These are phyloP conservation scores for Rhea pennata DNA, from an alignment of 2,113 vertebrate genomes.

Conservation along the genomic window DNA sequence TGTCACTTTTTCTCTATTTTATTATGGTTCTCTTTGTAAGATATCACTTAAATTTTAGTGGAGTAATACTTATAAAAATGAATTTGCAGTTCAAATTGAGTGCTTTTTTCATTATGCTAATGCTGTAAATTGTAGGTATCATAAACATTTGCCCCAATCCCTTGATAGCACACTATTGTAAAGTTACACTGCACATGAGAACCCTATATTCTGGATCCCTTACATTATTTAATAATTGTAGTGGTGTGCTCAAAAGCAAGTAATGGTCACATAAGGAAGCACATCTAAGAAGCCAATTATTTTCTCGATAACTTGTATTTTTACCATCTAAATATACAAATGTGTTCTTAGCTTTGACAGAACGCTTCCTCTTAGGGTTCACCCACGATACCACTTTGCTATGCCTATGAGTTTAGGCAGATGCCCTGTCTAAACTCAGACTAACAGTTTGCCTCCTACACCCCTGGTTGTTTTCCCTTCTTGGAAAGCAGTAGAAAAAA, in stretches of 20 bases:
- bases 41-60: not conserved
- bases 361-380: not conserved
- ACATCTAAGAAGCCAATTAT: not conserved
- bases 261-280: not conserved
- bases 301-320: not conserved
- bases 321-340: not conserved
- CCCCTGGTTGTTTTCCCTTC: not conserved
- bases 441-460: not conserved
- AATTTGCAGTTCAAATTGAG: not conserved
- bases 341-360: not conserved
- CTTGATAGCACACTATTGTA: not conserved
- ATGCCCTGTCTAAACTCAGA: not conserved
- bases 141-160: not conserved
- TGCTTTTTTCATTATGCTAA: not conserved
- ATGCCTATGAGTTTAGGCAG: too few relatives aligned
- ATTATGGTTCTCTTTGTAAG: not conserved
- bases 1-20: not conserved
- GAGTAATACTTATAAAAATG: not conserved
- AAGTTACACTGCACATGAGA: not conserved
- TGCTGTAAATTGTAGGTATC: accelerated
- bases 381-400: accelerated
- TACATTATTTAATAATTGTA: not conserved
- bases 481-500: not conserved
- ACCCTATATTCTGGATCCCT: not conserved
- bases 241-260: not conserved